A percentile compares a stretch with the other conserved stretches of the same genome.
These are phyloP conservation scores for Cyclopterus lumpus DNA, from an alignment of 2,797 vertebrate species.

Conservation along the genomic window DNA sequence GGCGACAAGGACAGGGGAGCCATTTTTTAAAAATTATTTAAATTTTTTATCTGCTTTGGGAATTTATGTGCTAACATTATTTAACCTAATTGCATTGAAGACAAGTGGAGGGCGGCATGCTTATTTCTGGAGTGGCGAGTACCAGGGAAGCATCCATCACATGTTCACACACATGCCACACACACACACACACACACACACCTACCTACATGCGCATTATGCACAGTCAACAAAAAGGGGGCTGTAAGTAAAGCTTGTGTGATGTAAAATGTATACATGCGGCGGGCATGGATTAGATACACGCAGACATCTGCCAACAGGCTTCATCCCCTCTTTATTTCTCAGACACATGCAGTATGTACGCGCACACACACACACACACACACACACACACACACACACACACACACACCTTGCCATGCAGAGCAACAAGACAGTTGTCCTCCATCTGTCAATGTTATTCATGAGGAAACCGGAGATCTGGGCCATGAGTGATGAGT, in stretches of 20 bases:
- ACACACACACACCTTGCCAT: conserved; percentile 63
- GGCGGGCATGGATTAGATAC: conserved; percentile 7
- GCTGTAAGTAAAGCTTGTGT: not conserved
- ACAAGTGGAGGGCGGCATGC: conserved; percentile 72
- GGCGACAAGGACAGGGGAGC: conserved; percentile 73
- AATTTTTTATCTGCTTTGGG: conserved; percentile 51
- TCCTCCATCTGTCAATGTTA: conserved; percentile 80
- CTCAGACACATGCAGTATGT: conserved; percentile 11
- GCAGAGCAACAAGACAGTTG: conserved; percentile 70
- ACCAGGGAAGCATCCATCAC: conserved; percentile 64
- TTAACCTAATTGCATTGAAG: conserved; percentile 79
- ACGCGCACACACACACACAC: conserved; percentile 10
- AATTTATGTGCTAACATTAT: conserved; percentile 79
- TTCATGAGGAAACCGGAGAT: conserved; percentile 78
- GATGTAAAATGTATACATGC: conserved; percentile 25
- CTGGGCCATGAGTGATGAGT: conserved; percentile 74
- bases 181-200: conserved; percentile 17
- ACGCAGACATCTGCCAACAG: conserved; percentile 21
- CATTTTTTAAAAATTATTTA: conserved; percentile 20
- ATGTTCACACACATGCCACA: conserved; percentile 37
- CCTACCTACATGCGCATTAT: conserved; percentile 29
- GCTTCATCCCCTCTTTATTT: conserved; percentile 40
- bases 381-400: conserved; percentile 25
- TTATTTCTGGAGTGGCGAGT: conserved; percentile 53
- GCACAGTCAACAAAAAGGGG: conserved; percentile 9